Evolutionary conservation across 2,113 vertebrate genomes (phyloP).

Genomic region (Thomomys bottae): DNA sequence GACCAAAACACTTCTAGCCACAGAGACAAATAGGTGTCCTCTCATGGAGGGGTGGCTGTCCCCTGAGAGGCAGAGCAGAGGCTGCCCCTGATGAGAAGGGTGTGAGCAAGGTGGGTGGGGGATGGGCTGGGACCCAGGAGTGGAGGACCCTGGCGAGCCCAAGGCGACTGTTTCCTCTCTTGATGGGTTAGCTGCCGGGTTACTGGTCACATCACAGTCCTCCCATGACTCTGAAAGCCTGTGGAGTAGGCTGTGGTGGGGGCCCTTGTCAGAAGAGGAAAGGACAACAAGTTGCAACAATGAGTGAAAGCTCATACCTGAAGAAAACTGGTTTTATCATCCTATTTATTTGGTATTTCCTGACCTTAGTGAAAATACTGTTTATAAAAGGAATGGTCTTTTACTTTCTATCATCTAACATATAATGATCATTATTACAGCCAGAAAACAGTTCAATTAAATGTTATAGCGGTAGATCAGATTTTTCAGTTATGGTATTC

Average conservation of each 20-base stretch:
- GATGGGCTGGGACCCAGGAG: neutral
- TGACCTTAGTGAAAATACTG: neutral
- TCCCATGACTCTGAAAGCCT: neutral
- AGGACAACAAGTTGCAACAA: neutral
- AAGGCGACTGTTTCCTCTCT: rapidly evolving
- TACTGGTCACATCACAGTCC: rapidly evolving
- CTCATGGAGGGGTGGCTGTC: neutral
- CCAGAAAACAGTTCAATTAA: neutral
- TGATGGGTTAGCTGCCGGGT: neutral
- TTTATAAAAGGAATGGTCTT: neutral
- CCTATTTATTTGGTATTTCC: neutral
- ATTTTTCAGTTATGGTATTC: neutral
- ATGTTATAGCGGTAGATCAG: rapidly evolving
- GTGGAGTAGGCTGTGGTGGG: rapidly evolving
- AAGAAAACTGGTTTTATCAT: neutral
- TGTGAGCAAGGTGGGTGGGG: neutral
- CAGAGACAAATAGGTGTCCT: neutral
- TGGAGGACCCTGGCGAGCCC: rapidly evolving
- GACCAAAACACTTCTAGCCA: neutral
- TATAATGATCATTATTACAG: neutral
- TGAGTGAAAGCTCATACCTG: neutral
- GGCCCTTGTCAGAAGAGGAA: too few relatives aligned
- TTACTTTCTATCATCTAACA: neutral
- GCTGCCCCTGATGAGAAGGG: neutral
- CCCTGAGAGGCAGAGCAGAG: too few relatives aligned